Percentiles rank a stretch among this genome's conserved stretches.
These are phyloP conservation scores for Pygoscelis antarcticus DNA, from an alignment of 2,113 vertebrate species.

Conservation along the genomic window DNA sequence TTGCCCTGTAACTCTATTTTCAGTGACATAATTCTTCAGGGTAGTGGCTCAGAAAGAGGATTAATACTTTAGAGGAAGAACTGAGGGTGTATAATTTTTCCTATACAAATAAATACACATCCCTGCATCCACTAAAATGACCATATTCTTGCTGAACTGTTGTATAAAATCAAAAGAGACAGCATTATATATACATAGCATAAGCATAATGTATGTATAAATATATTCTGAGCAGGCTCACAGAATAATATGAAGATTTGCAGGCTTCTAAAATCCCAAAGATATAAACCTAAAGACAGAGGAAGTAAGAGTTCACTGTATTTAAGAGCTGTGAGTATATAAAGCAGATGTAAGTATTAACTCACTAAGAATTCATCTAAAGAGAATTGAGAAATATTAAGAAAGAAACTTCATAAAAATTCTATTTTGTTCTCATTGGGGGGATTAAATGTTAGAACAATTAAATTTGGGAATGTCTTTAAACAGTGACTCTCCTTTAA, in stretches of 20 bases:
- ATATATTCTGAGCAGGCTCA: not conserved
- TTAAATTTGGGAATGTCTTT: not conserved
- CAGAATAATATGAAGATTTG: not conserved
- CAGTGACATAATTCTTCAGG: conserved; percentile 1
- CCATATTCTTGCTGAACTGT: not conserved
- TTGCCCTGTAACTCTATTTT: not conserved
- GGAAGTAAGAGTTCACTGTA: not conserved
- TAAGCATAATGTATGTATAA: not conserved
- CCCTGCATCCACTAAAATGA: not conserved
- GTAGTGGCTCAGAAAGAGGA: not conserved
- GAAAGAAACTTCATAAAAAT: not conserved
- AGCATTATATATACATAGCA: not conserved
- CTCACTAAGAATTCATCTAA: not conserved
- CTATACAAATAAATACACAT: not conserved
- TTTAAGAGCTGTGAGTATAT: not conserved
- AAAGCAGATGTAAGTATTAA: not conserved
- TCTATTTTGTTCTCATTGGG: not conserved
- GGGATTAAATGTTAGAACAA: not conserved
- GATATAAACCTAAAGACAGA: not conserved
- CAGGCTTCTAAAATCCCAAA: not conserved
- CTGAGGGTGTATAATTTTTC: not conserved
- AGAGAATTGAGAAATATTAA: not conserved
- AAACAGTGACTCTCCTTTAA: not conserved
- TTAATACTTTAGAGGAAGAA: not conserved
- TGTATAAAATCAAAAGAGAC: not conserved